These are phyloP conservation scores for Catostomus latipinnis DNA, from an alignment of 2,797 vertebrate species.

Conservation along the genomic window DNA sequence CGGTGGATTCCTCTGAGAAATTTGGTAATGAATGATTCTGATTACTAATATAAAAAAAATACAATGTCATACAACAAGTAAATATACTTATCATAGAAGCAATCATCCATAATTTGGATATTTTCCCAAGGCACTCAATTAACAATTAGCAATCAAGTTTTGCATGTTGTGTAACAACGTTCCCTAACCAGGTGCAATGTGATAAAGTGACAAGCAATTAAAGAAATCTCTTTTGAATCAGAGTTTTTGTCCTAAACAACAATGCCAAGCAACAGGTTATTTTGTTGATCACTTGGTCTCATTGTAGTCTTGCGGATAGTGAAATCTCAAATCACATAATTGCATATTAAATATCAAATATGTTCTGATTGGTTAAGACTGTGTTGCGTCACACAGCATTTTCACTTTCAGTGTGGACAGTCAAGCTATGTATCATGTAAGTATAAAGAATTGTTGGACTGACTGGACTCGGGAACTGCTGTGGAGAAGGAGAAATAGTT, in stretches of 20 bases:
- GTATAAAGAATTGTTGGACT: conserved; percentile 26
- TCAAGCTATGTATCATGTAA: neutral
- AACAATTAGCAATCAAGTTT: neutral
- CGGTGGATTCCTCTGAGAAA: conserved; percentile 36
- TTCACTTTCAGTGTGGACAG: neutral
- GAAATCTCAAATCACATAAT: no score
- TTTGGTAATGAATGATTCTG: conserved; percentile 8
- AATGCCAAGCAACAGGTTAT: neutral
- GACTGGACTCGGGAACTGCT: conserved; percentile 70
- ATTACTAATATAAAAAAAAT: neutral
- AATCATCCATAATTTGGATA: neutral
- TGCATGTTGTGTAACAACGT: neutral
- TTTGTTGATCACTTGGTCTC: neutral
- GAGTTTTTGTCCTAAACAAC: neutral
- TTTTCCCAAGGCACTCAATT: neutral
- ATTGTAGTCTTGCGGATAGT: neutral
- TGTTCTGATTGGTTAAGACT: neutral
- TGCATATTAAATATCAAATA: neutral
- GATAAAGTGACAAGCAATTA: no score
- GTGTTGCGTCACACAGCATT: no score
- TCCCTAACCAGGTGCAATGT: no score
- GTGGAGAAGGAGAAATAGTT: conserved; percentile 82
- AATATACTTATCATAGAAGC: neutral
- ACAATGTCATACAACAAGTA: neutral
- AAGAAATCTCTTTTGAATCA: neutral